A percentile compares a stretch with the other conserved stretches of the same genome.
phyloP scores from a whole-genome alignment of 2,888 invertebrate genomes.

The Mylabris sibirica region DNA sequence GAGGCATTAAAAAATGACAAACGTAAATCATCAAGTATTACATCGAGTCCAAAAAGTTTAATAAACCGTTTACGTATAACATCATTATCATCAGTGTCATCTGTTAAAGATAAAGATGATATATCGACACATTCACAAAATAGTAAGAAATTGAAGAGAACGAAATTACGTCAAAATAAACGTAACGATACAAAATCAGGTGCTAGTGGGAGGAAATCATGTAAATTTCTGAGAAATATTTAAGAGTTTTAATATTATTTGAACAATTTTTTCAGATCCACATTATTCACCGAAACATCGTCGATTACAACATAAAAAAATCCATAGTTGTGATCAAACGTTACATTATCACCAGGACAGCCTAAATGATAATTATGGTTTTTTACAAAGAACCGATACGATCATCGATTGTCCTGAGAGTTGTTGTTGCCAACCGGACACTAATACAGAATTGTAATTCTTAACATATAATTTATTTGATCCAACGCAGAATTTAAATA shows the following conservation, averaged over 20 bases:
- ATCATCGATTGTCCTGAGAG: slow-evolving; percentile 26
- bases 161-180: not conserved
- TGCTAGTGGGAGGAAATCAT: slow-evolving; percentile 13
- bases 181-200: not conserved
- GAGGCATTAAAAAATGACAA: slow-evolving; percentile 66
- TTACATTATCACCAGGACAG: slow-evolving; percentile 40
- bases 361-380: slow-evolving; percentile 19
- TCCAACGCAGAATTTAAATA: too few relatives aligned
- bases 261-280: slow-evolving; percentile 1
- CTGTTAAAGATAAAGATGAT: slow-evolving; percentile 27
- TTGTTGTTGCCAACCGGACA: slow-evolving; percentile 42
- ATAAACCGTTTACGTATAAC: slow-evolving; percentile 51
- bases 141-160: not conserved
- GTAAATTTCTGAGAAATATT: not conserved
- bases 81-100: slow-evolving; percentile 37
- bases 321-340: slow-evolving; percentile 33
- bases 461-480: too few relatives aligned
- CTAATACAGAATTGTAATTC: slow-evolving; percentile 40
- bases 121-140: not conserved
- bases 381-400: slow-evolving; percentile 2
- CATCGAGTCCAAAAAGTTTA: slow-evolving; percentile 59
- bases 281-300: slow-evolving; percentile 13
- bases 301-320: slow-evolving; percentile 15
- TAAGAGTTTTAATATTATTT: not conserved
- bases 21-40: slow-evolving; percentile 56